phyloP scores from a whole-genome alignment of 1,140 invertebrate genomes.

The Drosophila watanabei region DNA sequence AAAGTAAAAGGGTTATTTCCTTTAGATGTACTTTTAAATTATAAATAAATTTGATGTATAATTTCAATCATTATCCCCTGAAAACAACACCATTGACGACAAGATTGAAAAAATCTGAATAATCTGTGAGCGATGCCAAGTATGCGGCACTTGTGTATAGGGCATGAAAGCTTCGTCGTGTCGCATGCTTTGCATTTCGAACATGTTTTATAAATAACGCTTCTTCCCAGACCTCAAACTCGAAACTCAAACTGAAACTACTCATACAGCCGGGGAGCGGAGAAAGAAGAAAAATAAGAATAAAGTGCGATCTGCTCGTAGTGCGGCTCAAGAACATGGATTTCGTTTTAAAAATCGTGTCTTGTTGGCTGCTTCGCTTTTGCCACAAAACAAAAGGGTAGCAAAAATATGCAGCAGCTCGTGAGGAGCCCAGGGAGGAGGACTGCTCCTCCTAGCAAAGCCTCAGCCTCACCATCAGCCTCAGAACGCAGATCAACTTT shows the following conservation, averaged over 20 bases:
- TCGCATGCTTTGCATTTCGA: slow-evolving; percentile 80
- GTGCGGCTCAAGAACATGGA: slow-evolving; percentile 74
- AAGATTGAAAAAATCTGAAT: slow-evolving; percentile 46
- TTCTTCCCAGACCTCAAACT: slow-evolving; percentile 67
- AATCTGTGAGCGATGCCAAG: slow-evolving; percentile 63
- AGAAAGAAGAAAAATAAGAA: slow-evolving; percentile 12
- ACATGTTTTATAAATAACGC: slow-evolving; percentile 83
- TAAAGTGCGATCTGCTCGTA: slow-evolving; percentile 65
- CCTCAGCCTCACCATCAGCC: slow-evolving; percentile 40
- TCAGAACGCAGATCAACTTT: slow-evolving; percentile 74
- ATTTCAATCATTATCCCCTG: slow-evolving; percentile 1
- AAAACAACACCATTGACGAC: slow-evolving; percentile 2
- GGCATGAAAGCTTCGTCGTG: slow-evolving; percentile 81
- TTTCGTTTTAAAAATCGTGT: slow-evolving; percentile 83
- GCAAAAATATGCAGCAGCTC: slow-evolving; percentile 59
- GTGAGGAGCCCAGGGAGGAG: slow-evolving; percentile 8
- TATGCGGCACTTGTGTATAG: slow-evolving; percentile 80
- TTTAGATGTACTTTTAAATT: background rate
- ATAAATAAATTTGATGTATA: background rate
- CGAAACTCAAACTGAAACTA: slow-evolving; percentile 19
- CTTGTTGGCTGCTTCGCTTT: slow-evolving; percentile 74
- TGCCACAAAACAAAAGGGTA: slow-evolving; percentile 66
- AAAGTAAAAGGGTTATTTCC: background rate
- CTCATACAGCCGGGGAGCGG: slow-evolving; percentile 20
- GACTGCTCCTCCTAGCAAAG: background rate